phyloP scores from a whole-genome alignment of 2,113 vertebrate species.

The Coturnix japonica region DNA sequence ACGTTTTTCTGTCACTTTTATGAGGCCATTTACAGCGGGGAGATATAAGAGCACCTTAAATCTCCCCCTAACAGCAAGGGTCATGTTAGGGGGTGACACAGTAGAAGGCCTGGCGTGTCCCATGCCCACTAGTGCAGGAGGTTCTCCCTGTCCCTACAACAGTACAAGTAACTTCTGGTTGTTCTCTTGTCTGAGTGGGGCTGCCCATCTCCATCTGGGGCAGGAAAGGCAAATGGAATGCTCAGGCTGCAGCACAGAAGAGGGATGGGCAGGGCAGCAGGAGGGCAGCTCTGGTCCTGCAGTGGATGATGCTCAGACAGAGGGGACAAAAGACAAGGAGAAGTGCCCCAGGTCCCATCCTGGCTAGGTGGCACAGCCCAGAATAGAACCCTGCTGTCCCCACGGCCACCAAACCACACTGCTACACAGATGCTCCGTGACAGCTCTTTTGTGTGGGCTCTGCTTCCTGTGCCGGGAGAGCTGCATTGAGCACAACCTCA shows the following conservation, averaged over 20 bases:
- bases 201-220: background rate
- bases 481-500: background rate
- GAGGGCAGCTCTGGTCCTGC: background rate
- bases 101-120: background rate
- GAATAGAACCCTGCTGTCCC: background rate
- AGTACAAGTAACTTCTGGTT: background rate
- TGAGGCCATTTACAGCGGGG: conserved; percentile 85
- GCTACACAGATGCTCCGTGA: background rate
- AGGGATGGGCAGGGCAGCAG: accelerated
- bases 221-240: background rate
- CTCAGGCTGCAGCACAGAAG: background rate
- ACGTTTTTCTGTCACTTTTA: conserved; percentile 91
- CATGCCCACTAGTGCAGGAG: background rate
- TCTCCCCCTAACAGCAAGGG: conserved; percentile 67
- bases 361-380: background rate
- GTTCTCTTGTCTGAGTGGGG: background rate
- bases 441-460: background rate
- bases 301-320: background rate
- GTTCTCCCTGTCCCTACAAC: background rate
- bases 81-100: conserved; percentile 2
- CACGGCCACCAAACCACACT: background rate
- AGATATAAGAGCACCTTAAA: conserved; percentile 84
- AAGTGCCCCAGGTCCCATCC: background rate
- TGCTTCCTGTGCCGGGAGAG: background rate
- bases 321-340: background rate